A percentile compares a stretch with the other conserved stretches of the same genome.
These are phyloP conservation scores for Bombus picipes DNA, from an alignment of 1,140 invertebrate species.

Conservation along the genomic window DNA sequence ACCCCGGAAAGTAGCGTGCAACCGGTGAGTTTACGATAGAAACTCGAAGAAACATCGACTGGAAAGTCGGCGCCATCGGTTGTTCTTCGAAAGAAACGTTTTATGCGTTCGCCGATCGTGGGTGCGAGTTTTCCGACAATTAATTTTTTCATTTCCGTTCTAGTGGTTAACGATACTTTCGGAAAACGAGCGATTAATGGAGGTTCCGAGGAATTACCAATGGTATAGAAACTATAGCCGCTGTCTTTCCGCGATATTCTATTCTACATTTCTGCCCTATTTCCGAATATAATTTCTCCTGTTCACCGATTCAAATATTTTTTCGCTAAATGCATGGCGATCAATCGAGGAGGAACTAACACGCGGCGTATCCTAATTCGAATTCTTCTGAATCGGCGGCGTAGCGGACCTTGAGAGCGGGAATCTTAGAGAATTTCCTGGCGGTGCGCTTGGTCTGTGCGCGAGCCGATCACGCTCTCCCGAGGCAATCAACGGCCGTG, in stretches of 20 bases:
- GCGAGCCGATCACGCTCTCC: constrained; percentile 37
- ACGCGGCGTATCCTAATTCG: constrained; percentile 11
- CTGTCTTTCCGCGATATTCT: too few species aligned
- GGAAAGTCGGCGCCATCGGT: background rate
- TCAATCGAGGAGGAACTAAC: background rate
- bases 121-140: background rate
- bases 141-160: background rate
- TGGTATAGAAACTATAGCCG: too few species aligned
- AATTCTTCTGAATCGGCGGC: constrained; percentile 40
- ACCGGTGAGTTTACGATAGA: background rate
- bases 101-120: background rate
- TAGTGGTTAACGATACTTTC: background rate
- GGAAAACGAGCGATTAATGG: background rate
- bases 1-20: constrained; percentile 32
- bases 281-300: too few species aligned
- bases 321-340: too few species aligned
- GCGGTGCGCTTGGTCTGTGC: background rate
- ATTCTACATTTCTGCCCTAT: too few species aligned
- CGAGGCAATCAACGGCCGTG: constrained; percentile 58
- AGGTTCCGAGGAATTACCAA: background rate
- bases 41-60: background rate
- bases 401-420: background rate
- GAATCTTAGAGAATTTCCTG: constrained; percentile 43
- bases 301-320: too few species aligned
- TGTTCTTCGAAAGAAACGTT: background rate